A percentile compares a stretch with the other conserved stretches of the same genome.
Evolutionary conservation across 2,888 invertebrate species (phyloP).

Genomic region (Himalopsyche japonica): DNA sequence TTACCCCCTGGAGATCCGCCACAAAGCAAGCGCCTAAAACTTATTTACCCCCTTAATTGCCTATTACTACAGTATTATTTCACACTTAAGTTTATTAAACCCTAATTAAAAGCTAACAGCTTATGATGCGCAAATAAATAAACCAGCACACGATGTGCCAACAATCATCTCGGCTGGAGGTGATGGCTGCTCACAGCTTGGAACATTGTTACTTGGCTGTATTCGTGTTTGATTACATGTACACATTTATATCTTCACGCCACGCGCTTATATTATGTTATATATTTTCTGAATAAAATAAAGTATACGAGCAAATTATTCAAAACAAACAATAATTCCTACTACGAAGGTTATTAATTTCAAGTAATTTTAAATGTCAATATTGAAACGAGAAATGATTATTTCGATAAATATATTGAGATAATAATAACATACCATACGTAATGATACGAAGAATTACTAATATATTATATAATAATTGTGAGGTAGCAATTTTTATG

Average conservation of each 20-base stretch:
- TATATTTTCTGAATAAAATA: not conserved
- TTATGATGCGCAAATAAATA: constrained; percentile 2
- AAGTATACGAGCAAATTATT: too few relatives aligned
- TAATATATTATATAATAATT: too few relatives aligned
- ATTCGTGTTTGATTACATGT: not conserved
- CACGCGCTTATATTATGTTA: not conserved
- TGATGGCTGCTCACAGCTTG: not conserved
- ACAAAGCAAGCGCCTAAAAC: constrained; percentile 15
- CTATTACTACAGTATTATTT: constrained; percentile 39
- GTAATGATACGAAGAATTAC: too few relatives aligned
- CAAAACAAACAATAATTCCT: too few relatives aligned
- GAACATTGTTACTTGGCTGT: not conserved
- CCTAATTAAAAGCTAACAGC: constrained; percentile 38
- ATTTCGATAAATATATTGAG: too few relatives aligned
- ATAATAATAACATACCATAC: too few relatives aligned
- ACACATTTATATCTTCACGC: not conserved
- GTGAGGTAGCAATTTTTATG: too few relatives aligned
- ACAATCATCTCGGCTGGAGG: not conserved
- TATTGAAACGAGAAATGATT: too few relatives aligned
- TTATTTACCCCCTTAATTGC: constrained; percentile 39
- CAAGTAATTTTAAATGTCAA: too few relatives aligned
- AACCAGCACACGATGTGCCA: not conserved
- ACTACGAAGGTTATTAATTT: too few relatives aligned
- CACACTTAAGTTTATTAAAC: constrained; percentile 37
- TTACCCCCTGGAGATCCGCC: not conserved